These are phyloP conservation scores for Enteromius radiatus DNA, from an alignment of 2,797 vertebrate species.

Conservation along the genomic window DNA sequence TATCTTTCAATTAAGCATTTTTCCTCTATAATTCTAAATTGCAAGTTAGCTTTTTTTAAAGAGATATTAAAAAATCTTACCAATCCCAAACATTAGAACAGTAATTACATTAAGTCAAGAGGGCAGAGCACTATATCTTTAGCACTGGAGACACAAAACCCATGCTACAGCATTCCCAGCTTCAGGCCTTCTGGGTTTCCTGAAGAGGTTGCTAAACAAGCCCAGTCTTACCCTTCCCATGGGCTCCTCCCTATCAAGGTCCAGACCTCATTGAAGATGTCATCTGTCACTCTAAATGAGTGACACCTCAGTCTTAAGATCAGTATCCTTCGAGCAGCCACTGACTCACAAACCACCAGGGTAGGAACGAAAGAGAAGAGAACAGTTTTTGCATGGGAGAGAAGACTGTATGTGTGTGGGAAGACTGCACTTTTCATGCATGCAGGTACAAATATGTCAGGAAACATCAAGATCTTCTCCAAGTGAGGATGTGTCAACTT, in stretches of 20 bases:
- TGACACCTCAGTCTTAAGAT: constrained; percentile 21
- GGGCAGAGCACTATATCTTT: background rate
- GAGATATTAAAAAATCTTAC: background rate
- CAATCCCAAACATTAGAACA: background rate
- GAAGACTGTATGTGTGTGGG: background rate
- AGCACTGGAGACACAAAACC: background rate
- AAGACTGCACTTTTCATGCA: background rate
- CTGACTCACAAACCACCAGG: constrained; percentile 25
- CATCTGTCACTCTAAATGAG: constrained; percentile 53
- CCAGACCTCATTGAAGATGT: constrained; percentile 38
- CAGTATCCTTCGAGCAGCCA: constrained; percentile 3
- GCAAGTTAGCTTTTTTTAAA: background rate
- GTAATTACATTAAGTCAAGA: background rate
- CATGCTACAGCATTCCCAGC: background rate
- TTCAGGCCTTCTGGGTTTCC: constrained; percentile 8
- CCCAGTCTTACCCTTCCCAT: constrained; percentile 13
- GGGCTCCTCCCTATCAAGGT: constrained; percentile 25
- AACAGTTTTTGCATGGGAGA: background rate
- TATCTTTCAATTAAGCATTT: background rate
- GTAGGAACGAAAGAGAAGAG: background rate
- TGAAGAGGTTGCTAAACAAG: background rate
- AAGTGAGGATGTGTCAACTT: constrained; percentile 28
- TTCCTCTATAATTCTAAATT: background rate
- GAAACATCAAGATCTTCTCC: constrained; percentile 8
- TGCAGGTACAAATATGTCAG: constrained; percentile 1